Conservation (phyloP, 1,140 invertebrate genomes). For the Teleopsis dalmanni region DNA sequence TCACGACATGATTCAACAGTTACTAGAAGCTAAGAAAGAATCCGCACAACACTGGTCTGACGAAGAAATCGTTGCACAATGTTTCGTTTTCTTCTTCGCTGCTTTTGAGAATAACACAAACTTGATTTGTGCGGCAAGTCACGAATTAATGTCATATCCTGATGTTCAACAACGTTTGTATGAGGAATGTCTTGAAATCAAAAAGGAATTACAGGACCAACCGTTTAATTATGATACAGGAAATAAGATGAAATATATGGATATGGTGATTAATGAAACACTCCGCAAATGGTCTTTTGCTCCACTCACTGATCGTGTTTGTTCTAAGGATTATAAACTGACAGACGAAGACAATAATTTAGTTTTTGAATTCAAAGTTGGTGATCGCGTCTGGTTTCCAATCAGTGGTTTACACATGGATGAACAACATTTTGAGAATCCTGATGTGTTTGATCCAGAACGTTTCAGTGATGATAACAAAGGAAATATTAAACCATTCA, state of each 20-base stretch:
- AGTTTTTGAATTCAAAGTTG: conserved; percentile 11
- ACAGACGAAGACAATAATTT: neutral
- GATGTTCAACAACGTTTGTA: conserved; percentile 52
- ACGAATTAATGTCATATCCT: conserved; percentile 50
- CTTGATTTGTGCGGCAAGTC: conserved; percentile 47
- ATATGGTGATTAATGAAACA: conserved; percentile 55
- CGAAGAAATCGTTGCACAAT: conserved; percentile 48
- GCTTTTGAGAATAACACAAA: conserved; percentile 59
- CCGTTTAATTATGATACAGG: conserved; percentile 47
- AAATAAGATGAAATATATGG: conserved; percentile 55
- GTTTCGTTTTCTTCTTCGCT: conserved; percentile 46
- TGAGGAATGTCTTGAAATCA: conserved; percentile 48
- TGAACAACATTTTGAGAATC: conserved; percentile 46
- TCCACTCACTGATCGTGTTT: conserved; percentile 46
- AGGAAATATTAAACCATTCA: conserved; percentile 18
- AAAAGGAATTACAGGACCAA: conserved; percentile 41
- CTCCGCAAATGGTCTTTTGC: conserved; percentile 52
- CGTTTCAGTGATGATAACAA: conserved; percentile 47
- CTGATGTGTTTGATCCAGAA: conserved; percentile 48
- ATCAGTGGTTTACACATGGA: conserved; percentile 43
- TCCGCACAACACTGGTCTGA: conserved; percentile 44
- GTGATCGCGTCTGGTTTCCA: conserved; percentile 32
- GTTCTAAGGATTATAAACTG: conserved; percentile 46
- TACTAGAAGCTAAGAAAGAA: conserved; percentile 44
- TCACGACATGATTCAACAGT: conserved; percentile 45